Conservation (phyloP, 2,113 vertebrate genomes). For the Megaleporinus macrocephalus region DNA sequence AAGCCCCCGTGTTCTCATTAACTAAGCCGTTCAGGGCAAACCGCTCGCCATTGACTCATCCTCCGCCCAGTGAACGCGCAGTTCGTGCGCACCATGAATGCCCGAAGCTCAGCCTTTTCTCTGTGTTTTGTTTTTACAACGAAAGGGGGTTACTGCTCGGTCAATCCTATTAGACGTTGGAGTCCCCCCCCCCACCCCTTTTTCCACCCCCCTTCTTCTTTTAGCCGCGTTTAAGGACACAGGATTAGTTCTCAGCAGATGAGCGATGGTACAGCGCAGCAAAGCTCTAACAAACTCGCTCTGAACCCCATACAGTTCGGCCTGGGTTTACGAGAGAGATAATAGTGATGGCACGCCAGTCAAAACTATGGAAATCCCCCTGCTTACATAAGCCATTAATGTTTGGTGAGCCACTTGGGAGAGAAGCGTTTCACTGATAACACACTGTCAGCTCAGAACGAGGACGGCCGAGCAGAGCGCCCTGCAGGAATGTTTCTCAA, state of each 20-base stretch:
- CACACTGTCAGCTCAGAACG: slow-evolving; percentile 36
- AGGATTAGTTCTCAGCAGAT: slow-evolving; percentile 54
- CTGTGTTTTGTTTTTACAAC: slow-evolving; percentile 61
- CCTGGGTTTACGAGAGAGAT: slow-evolving; percentile 48
- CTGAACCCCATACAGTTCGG: slow-evolving; percentile 41
- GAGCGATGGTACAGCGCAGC: slow-evolving; percentile 30
- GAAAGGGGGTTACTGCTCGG: slow-evolving; percentile 61
- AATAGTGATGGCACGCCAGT: slow-evolving; percentile 50
- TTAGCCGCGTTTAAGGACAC: slow-evolving; percentile 45
- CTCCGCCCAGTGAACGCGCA: slow-evolving; percentile 54
- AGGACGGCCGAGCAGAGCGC: slow-evolving; percentile 21
- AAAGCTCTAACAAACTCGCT: slow-evolving; percentile 29
- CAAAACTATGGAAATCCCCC: slow-evolving; percentile 52
- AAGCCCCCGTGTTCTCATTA: slow-evolving; percentile 63
- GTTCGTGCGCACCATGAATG: slow-evolving; percentile 67
- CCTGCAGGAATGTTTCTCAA: slow-evolving; percentile 36
- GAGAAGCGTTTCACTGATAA: slow-evolving; percentile 45
- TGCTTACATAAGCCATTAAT: slow-evolving; percentile 42
- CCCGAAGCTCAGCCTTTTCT: slow-evolving; percentile 61
- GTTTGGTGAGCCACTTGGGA: slow-evolving; percentile 33
- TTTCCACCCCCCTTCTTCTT: slow-evolving; percentile 18
- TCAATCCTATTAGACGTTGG: slow-evolving; percentile 65
- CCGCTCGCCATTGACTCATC: slow-evolving; percentile 54
- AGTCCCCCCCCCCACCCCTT: slow-evolving; percentile 42
- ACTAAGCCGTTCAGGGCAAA: slow-evolving; percentile 63